A percentile compares a stretch with the other conserved stretches of the same genome.
Evolutionary conservation across 1,140 invertebrate species (phyloP).

Genomic region (Caerostris darwini): DNA sequence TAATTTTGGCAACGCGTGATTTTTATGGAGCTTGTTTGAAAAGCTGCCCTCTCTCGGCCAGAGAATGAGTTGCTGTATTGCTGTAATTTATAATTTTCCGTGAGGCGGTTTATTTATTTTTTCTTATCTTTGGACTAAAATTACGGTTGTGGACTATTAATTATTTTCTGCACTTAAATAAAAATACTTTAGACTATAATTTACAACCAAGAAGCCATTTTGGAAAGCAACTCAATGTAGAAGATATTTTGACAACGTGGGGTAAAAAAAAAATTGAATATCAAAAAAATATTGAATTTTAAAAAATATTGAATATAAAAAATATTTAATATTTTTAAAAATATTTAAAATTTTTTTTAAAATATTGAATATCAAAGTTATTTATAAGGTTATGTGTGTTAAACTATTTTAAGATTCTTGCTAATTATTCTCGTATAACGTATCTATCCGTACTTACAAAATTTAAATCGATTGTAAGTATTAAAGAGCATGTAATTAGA

Average conservation of each 20-base stretch:
- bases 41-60: background rate
- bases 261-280: too few species aligned
- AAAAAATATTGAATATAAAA: too few species aligned
- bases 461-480: too few species aligned
- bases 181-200: conserved; percentile 45
- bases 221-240: background rate
- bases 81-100: conserved; percentile 50
- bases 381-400: too few species aligned
- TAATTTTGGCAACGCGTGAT: conserved; percentile 48
- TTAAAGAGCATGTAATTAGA: too few species aligned
- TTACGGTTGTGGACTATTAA: conserved; percentile 46
- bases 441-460: too few species aligned
- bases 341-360: too few species aligned
- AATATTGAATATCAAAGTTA: too few species aligned
- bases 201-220: background rate
- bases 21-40: conserved; percentile 52
- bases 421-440: too few species aligned
- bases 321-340: too few species aligned
- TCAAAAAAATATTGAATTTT: too few species aligned
- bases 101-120: background rate
- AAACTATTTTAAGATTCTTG: too few species aligned
- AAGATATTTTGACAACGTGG: background rate
- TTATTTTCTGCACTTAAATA: conserved; percentile 18
- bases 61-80: conserved; percentile 36
- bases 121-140: background rate